Evolutionary conservation across 2,797 vertebrate species (phyloP).

Genomic region (Heteromormyrus szaboi): DNA sequence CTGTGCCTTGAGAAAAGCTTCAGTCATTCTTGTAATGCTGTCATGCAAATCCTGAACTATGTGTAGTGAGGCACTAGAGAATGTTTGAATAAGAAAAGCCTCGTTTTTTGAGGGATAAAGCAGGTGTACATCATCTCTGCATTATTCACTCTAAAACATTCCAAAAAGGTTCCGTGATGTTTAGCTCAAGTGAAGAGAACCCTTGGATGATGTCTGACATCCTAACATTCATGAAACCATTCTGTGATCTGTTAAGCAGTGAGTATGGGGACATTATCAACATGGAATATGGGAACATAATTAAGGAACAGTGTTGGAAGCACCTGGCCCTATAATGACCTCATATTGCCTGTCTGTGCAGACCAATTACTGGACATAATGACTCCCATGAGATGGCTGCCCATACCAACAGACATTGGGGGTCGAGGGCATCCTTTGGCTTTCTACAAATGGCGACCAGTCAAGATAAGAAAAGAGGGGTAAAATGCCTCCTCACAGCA

Average conservation of each 20-base stretch:
- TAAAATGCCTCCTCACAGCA: background rate
- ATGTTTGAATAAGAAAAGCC: background rate
- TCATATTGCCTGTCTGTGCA: background rate
- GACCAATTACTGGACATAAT: conserved; percentile 2
- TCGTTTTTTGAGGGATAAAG: background rate
- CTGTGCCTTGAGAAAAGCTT: background rate
- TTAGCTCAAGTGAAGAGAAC: background rate
- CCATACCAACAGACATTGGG: background rate
- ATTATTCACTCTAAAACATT: background rate
- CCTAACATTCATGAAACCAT: background rate
- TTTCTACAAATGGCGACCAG: background rate
- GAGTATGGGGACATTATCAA: background rate
- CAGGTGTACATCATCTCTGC: background rate
- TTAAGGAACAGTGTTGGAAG: background rate
- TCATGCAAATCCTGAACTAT: background rate
- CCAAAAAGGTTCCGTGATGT: background rate
- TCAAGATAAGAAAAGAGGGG: background rate
- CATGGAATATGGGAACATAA: background rate
- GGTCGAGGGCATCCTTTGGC: background rate
- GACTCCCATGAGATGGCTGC: background rate
- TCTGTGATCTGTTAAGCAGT: background rate
- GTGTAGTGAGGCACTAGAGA: background rate
- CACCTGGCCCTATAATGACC: conserved; percentile 2
- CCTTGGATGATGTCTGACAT: background rate
- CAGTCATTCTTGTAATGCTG: background rate